Evolutionary conservation across 2,113 vertebrate species (phyloP).

Genomic region (human (Homo sapiens)): GRCh38 chr2:226861001-226861500

Average conservation of each 20-base stretch:
- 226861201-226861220: background rate
- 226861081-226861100: background rate
- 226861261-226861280: background rate
- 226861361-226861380: accelerated
- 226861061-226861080: background rate
- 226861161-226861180: background rate
- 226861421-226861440: background rate
- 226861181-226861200: background rate
- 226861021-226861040: background rate
- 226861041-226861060: background rate
- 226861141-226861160: background rate
- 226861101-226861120: background rate
- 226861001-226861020: background rate
- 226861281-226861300: background rate
- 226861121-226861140: background rate
- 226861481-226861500: background rate
- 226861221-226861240: background rate
- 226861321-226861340: background rate
- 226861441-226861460: background rate
- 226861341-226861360: background rate
- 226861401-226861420: background rate
- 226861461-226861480: background rate
- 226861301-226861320: background rate
- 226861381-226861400: background rate
- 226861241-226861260: background rate